Conservation (phyloP, 2,113 vertebrate genomes). For the Oreochromis niloticus region DNA sequence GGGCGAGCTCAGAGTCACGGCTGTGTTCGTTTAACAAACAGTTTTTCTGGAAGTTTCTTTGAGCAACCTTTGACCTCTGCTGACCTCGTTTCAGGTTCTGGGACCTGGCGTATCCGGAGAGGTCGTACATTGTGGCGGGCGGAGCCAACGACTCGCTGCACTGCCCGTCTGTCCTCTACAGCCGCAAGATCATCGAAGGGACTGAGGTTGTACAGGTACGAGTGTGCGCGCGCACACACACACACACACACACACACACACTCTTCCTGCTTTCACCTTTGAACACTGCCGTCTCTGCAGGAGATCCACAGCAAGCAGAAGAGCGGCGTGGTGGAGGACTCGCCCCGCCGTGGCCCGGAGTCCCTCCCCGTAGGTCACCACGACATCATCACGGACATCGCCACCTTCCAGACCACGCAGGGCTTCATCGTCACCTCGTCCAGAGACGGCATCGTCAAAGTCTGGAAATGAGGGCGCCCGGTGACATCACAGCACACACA, state of each 20-base stretch:
- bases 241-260: accelerated
- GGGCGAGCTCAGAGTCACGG: neutral
- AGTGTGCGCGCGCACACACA: accelerated
- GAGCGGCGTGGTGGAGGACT: slow-evolving; percentile 83
- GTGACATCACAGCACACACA: neutral
- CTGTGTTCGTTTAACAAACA: neutral
- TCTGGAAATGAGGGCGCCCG: slow-evolving; percentile 82
- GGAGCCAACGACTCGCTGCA: slow-evolving; percentile 79
- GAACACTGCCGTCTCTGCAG: slow-evolving; percentile 48
- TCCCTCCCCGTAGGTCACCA: slow-evolving; percentile 92
- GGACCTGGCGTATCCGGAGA: slow-evolving; percentile 94
- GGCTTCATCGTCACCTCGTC: slow-evolving; percentile 97
- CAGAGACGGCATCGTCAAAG: slow-evolving; percentile 95
- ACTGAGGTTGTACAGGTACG: slow-evolving; percentile 94
- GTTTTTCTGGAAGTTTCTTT: neutral
- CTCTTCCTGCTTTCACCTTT: neutral
- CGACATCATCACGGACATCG: slow-evolving; percentile 94
- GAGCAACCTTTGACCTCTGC: neutral
- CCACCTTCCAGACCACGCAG: slow-evolving; percentile 96
- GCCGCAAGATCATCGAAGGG: slow-evolving; percentile 94
- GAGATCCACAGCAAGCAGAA: slow-evolving; percentile 98
- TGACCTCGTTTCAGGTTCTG: slow-evolving; percentile 80
- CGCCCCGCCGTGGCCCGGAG: slow-evolving; percentile 86
- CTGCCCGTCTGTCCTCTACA: slow-evolving; percentile 90
- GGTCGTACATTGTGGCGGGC: slow-evolving; percentile 90